phyloP scores from a whole-genome alignment of 1,140 invertebrate genomes.

The Calliopsis andreniformis region DNA sequence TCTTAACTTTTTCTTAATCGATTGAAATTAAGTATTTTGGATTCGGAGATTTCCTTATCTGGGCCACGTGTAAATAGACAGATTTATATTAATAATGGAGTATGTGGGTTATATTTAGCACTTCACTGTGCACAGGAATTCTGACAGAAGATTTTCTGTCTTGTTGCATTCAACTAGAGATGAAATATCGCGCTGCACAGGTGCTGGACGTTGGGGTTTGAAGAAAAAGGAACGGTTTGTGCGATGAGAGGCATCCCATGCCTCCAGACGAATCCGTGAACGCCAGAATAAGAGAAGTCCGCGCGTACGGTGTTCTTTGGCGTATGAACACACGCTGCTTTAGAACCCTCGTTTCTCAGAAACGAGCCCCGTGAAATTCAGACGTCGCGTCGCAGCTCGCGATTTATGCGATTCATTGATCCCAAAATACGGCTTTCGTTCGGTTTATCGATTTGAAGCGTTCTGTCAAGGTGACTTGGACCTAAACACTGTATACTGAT shows the following conservation, averaged over 20 bases:
- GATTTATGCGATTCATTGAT: constrained; percentile 16
- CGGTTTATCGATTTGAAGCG: no score
- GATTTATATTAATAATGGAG: no score
- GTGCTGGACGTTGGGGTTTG: neutral
- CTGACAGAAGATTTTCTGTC: neutral
- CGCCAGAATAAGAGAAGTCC: constrained; percentile 2
- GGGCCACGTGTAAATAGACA: no score
- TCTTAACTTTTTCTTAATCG: no score
- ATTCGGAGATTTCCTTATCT: no score
- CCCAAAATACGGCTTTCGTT: neutral
- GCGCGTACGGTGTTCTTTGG: neutral
- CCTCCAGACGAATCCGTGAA: neutral
- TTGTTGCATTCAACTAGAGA: no score
- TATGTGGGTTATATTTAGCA: no score
- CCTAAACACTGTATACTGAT: no score
- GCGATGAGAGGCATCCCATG: neutral
- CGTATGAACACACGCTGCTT: constrained; percentile 1
- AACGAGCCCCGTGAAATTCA: constrained; percentile 16
- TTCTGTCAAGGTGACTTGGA: no score
- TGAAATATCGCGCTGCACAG: neutral
- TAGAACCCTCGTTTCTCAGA: constrained; percentile 24
- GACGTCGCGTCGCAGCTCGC: constrained; percentile 4
- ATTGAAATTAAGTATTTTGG: no score
- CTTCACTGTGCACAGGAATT: no score
- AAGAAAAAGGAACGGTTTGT: neutral